Base-by-base conservation (phyloP, 2,888 invertebrate species). In the Shargacucullia verbasci region DNA sequence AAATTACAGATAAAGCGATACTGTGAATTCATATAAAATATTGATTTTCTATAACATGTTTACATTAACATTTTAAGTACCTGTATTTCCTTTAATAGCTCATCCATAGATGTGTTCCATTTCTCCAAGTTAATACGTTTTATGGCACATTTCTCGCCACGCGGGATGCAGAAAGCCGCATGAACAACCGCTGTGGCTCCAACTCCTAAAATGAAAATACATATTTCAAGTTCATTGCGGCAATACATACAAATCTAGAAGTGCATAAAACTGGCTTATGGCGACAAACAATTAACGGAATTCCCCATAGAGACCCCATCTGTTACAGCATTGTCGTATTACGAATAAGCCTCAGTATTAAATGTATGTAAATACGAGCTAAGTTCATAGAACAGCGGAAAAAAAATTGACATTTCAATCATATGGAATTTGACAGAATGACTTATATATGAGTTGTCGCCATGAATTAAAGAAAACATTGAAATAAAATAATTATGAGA, bases 71-170 rank as follows among this genome's bases (percentile, higher is more conserved):
- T 33, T 14, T 25, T 10, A 2, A 20, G 13, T 55, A 91, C 92
- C 84, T 90, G 89, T 64, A 96, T 96, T 88, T 96, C 97, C 93
- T 96, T 98, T 85, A 99, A 90, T 65, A 99, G 93, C 91, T 99
- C 99, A 87, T 99, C 99, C 97, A 99, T 99, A 57, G 98, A 98
- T n/a, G 99, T 99, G 89, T 99, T 99, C 97, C 99, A 99, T 95
- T 99, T 99, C 91, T 99, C 99, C 86, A 99, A 95, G 89, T 99
- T 99, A 84, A 99, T 99, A 83, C 98, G 96, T 91, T 99, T 99
- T 81, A 99, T 99, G 84, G 99, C 99, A 95, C 99, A 99, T 95
- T 97, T 98, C 90, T 99, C 99, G 81, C 96, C 96, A 39, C 98
- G 95, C 8, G 99, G 97, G 82, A 97, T 96, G 89, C 99, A 99